Evolutionary conservation across 2,797 vertebrate genomes (phyloP).

Genomic region (Sylvia borin): DNA sequence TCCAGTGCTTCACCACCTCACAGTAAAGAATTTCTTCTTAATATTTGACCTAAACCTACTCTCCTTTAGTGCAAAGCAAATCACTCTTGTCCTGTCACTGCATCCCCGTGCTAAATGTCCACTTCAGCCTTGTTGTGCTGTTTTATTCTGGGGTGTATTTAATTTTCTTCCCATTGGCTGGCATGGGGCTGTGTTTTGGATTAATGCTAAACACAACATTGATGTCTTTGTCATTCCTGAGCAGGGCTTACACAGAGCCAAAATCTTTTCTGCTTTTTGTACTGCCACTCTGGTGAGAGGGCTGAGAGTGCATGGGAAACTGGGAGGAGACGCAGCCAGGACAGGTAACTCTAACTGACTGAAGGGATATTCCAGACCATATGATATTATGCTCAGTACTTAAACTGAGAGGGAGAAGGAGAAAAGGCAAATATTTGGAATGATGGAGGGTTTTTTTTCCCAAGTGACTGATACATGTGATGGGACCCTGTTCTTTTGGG

Average conservation of each 20-base stretch:
- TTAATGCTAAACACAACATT: background rate
- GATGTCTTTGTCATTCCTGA: background rate
- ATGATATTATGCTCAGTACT: background rate
- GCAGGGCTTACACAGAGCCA: background rate
- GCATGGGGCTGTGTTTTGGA: background rate
- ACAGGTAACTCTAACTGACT: background rate
- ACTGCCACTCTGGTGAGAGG: too few species aligned
- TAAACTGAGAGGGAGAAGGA: background rate
- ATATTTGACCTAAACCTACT: background rate
- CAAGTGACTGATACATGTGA: background rate
- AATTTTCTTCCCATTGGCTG: background rate
- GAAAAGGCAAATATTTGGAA: background rate
- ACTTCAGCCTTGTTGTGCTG: background rate
- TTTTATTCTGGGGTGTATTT: background rate
- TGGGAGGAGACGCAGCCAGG: background rate
- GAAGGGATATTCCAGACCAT: background rate
- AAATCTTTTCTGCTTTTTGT: background rate
- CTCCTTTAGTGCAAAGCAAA: background rate
- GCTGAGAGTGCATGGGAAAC: fast-evolving
- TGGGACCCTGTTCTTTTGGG: background rate
- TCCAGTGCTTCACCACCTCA: background rate
- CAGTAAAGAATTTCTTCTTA: background rate
- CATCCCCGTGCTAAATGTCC: background rate
- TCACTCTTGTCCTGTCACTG: background rate
- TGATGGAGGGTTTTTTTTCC: too few species aligned